Conservation (phyloP, 1,140 invertebrate genomes). For the Solen grandis region DNA sequence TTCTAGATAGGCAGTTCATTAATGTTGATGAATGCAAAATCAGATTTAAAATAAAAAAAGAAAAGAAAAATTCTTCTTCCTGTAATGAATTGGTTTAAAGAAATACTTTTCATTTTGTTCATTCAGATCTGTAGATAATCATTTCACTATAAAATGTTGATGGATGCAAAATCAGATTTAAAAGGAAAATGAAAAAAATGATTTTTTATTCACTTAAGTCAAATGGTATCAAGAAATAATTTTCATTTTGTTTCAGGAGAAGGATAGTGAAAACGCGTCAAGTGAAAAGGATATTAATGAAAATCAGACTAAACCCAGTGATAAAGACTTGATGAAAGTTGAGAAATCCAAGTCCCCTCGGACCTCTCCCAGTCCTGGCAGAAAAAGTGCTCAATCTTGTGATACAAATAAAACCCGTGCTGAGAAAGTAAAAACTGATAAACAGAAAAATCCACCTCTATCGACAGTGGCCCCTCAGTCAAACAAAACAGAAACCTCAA, state of each 20-base stretch:
- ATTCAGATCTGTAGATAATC: too few species aligned
- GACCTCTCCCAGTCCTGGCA: not conserved
- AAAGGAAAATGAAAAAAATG: too few species aligned
- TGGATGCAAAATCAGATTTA: too few species aligned
- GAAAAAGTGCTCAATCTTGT: constrained; percentile 24
- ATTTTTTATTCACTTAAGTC: too few species aligned
- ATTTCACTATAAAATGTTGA: too few species aligned
- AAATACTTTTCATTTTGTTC: too few species aligned
- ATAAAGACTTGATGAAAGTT: not conserved
- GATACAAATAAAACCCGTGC: constrained; percentile 10
- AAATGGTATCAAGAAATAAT: too few species aligned
- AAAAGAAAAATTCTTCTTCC: too few species aligned
- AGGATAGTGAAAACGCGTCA: not conserved
- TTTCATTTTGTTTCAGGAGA: constrained; percentile 10
- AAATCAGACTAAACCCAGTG: not conserved
- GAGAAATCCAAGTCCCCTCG: not conserved
- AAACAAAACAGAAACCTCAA: not conserved
- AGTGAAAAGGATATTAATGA: not conserved
- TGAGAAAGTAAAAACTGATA: constrained; percentile 4
- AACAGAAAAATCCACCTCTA: not conserved
- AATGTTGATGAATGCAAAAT: too few species aligned
- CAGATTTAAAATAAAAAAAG: too few species aligned
- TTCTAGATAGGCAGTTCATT: too few species aligned
- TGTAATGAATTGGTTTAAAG: too few species aligned
- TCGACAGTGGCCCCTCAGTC: not conserved